phyloP scores from a whole-genome alignment of 2,797 vertebrate species.

The Enteromius treurensis region DNA sequence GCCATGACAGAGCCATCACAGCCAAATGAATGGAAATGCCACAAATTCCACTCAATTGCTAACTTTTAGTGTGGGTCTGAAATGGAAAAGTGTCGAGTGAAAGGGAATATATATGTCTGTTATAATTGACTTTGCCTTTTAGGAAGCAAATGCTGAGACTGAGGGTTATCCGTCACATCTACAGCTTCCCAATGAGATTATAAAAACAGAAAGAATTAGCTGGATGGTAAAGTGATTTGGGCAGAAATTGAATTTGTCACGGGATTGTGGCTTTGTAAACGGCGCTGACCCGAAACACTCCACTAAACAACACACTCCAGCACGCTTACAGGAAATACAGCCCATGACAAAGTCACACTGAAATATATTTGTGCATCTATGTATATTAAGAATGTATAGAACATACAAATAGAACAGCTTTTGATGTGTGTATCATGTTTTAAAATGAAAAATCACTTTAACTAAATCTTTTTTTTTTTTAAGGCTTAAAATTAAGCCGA shows the following conservation, averaged over 20 bases:
- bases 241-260: slow-evolving; percentile 40
- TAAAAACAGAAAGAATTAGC: slow-evolving; percentile 12
- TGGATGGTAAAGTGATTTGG: slow-evolving; percentile 23
- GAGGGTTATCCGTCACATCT: not conserved
- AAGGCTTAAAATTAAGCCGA: too few species aligned
- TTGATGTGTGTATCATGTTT: not conserved
- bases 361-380: too few species aligned
- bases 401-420: not conserved
- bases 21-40: slow-evolving; percentile 33
- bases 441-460: too few species aligned
- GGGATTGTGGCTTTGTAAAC: slow-evolving; percentile 34
- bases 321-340: too few species aligned
- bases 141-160: not conserved
- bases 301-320: not conserved
- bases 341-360: not conserved
- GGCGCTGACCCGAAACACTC: slow-evolving; percentile 24
- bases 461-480: too few species aligned
- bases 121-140: not conserved
- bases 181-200: slow-evolving; percentile 32
- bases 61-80: slow-evolving; percentile 2
- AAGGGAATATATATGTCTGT: not conserved
- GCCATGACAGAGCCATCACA: slow-evolving; percentile 26
- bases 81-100: slow-evolving; percentile 10
- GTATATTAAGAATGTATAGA: not conserved
- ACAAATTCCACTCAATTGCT: slow-evolving; percentile 27